Evolutionary conservation across 2,797 vertebrate genomes (phyloP).

Genomic region (Lacerta agilis): DNA sequence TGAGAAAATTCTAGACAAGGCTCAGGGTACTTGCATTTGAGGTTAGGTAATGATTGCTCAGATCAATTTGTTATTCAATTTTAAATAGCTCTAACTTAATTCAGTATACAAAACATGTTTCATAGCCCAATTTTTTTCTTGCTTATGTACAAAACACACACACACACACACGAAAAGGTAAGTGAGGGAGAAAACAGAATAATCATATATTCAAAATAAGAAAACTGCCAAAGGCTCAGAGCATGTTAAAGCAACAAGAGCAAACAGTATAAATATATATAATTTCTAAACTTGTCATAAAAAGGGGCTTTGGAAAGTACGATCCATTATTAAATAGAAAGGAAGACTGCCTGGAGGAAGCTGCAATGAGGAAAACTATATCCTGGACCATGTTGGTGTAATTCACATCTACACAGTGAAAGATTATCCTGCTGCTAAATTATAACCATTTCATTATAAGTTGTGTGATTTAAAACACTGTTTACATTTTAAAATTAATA

Average conservation of each 20-base stretch:
- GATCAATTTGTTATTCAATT: slow-evolving; percentile 19
- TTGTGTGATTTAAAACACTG: neutral
- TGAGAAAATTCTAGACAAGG: slow-evolving; percentile 37
- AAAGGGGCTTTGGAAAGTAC: neutral
- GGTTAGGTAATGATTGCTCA: slow-evolving; percentile 36
- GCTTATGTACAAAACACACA: neutral
- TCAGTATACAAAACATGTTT: neutral
- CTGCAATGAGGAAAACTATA: neutral
- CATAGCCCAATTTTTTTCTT: neutral
- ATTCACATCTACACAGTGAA: neutral
- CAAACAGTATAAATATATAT: neutral
- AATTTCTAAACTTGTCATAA: neutral
- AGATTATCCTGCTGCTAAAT: neutral
- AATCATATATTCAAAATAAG: neutral
- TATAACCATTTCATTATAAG: slow-evolving; percentile 10
- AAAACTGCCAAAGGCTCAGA: neutral
- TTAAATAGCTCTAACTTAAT: neutral
- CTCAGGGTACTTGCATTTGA: slow-evolving; percentile 26
- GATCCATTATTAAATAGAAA: slow-evolving; percentile 27
- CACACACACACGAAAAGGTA: neutral
- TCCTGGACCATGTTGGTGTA: neutral
- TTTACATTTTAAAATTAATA: slow-evolving; percentile 3
- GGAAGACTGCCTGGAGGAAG: neutral
- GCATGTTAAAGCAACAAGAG: neutral
- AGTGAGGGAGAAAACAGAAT: neutral